A percentile compares a stretch with the other conserved stretches of the same genome.
These are phyloP conservation scores for Ctenoplectra terminalis DNA, from an alignment of 1,140 invertebrate species.

Conservation along the genomic window DNA sequence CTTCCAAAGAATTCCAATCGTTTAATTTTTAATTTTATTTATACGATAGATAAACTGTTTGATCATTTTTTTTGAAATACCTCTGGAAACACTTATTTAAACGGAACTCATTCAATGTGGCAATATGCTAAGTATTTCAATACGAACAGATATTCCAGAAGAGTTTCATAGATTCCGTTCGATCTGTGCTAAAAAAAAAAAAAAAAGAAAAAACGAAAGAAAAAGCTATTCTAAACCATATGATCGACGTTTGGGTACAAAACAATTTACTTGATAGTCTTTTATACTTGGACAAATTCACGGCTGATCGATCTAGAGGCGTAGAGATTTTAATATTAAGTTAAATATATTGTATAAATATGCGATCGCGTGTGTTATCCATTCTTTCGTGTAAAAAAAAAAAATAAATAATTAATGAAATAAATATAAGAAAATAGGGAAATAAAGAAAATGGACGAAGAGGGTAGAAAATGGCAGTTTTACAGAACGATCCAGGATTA, in stretches of 20 bases:
- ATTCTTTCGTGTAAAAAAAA: background rate
- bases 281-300: conserved; percentile 36
- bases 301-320: background rate
- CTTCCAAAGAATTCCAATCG: too few relatives aligned
- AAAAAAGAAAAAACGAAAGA: background rate
- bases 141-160: background rate
- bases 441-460: background rate
- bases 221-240: background rate
- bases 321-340: conserved; percentile 15
- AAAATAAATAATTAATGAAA: background rate
- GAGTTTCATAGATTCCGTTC: background rate
- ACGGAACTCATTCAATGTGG: too few relatives aligned
- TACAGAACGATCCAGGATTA: conserved; percentile 4
- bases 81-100: too few relatives aligned
- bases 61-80: too few relatives aligned
- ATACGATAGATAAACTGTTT: too few relatives aligned
- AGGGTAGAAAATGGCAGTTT: background rate
- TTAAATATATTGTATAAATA: background rate
- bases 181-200: background rate
- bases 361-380: background rate
- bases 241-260: background rate
- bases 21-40: too few relatives aligned
- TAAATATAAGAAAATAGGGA: background rate
- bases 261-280: conserved; percentile 22
- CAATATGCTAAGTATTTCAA: too few relatives aligned